Base-by-base conservation (phyloP, 2,797 vertebrate species). In the Hippoglossus hippoglossus region DNA sequence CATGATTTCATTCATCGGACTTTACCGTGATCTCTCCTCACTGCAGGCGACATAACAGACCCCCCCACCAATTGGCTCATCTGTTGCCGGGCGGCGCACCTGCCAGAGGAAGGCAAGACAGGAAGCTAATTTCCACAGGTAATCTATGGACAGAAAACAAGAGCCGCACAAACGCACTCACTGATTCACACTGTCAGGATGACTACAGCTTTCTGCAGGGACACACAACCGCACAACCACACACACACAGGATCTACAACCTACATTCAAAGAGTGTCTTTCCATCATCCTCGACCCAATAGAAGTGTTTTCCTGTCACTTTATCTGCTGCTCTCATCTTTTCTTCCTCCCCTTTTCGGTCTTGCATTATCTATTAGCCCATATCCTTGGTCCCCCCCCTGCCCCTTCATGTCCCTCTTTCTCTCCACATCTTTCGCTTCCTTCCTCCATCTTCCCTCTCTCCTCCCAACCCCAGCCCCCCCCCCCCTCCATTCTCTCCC, bases 1-100 rank as follows among this genome's bases (percentile, higher is more conserved):
- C 55, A 7, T 57, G 54, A 63, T 51, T 66, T 62, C 47, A 46
- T 46, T 5, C 3, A 21, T 36, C 11, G 2, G 36, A 36, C 36
- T 36, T 36, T 11, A 36, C 10, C 9, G 41, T 60, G 70, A 79
- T 74, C 47, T 67, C 73, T 36, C 39, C 58, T 63, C 55, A 52
- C 70, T n/a, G 55, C 61, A 4, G 49, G 44, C 60, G 63, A 53
- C 52, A 39, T 6, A 41, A 13, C 72, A 78, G 50, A 75, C 60
- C 41, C n/a, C 71, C 71, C 67, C 47, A 3, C 73, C 67, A 73
- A 68, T 79, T 64, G 67, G 31, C 75, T 75, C 81, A 75, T 87
- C 77, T 85, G 80, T 88, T 86, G 77, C 78, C 31, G 50, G 78
- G 72, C 21, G 72, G 84, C 67, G 0, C 64, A 24, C 13, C 64